Percentiles rank a stretch among this genome's conserved stretches.
Evolutionary conservation across 2,113 vertebrate genomes (phyloP).

Genomic region (Xenopus tropicalis): DNA sequence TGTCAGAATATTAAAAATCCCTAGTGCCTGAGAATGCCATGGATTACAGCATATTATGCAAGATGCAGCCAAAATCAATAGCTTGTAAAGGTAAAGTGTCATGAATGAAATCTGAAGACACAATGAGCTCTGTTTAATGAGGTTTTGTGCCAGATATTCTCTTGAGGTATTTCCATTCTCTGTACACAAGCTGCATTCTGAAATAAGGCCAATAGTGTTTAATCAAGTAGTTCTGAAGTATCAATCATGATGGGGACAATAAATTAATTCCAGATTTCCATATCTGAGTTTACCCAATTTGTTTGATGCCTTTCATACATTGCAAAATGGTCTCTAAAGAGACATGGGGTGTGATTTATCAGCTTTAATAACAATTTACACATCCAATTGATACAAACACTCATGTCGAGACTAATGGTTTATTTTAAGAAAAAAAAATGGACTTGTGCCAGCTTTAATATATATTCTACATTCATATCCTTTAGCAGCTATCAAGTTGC

Average conservation of each 20-base stretch:
- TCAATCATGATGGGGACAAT: slow-evolving; percentile 29
- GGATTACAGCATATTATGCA: slow-evolving; percentile 42
- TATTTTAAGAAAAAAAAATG: background rate
- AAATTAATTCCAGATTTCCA: slow-evolving; percentile 16
- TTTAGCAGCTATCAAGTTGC: background rate
- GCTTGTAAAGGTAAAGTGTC: slow-evolving; percentile 45
- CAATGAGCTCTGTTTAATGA: slow-evolving; percentile 35
- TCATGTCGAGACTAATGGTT: background rate
- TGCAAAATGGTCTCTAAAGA: background rate
- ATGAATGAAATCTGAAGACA: slow-evolving; percentile 46
- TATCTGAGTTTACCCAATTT: slow-evolving; percentile 17
- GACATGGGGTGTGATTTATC: background rate
- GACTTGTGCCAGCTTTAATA: background rate
- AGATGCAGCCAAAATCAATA: slow-evolving; percentile 47
- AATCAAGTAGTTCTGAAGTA: slow-evolving; percentile 21
- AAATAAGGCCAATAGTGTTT: slow-evolving; percentile 15
- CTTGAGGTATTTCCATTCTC: slow-evolving; percentile 33
- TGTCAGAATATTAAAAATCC: slow-evolving; percentile 47
- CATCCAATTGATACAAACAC: background rate
- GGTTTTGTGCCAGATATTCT: slow-evolving; percentile 40
- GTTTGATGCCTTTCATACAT: background rate
- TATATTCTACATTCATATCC: background rate
- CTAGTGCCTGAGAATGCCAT: slow-evolving; percentile 22
- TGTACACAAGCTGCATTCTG: slow-evolving; percentile 30
- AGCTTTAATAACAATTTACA: background rate